These are phyloP conservation scores for Oenanthe oenanthe DNA, from an alignment of 2,113 vertebrate genomes.

Conservation along the genomic window DNA sequence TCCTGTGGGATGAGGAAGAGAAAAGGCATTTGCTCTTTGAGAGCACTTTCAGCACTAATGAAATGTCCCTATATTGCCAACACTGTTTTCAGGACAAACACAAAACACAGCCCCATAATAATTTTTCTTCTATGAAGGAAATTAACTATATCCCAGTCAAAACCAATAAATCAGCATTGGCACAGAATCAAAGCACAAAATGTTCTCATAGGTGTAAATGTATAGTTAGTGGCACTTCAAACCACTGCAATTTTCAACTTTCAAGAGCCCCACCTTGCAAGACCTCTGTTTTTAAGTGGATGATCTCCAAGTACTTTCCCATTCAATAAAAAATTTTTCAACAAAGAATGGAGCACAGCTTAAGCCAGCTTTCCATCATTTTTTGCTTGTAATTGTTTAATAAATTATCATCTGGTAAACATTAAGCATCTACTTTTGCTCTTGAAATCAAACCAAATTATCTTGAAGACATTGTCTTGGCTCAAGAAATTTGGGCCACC, in stretches of 20 bases:
- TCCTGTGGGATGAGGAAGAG: background rate
- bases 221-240: background rate
- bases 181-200: background rate
- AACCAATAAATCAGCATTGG: background rate
- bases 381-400: slow-evolving; percentile 14
- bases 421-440: background rate
- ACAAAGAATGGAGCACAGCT: background rate
- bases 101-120: background rate
- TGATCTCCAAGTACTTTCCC: background rate
- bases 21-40: background rate
- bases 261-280: background rate
- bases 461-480: slow-evolving; percentile 24
- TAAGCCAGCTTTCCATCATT: background rate
- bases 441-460: slow-evolving; percentile 28
- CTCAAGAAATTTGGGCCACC: background rate
- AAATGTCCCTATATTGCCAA: background rate
- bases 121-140: background rate
- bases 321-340: slow-evolving; percentile 9
- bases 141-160: background rate
- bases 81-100: background rate
- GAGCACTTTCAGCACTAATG: background rate
- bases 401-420: slow-evolving; percentile 34
- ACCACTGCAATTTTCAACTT: background rate
- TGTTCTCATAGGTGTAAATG: background rate
- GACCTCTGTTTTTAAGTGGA: background rate